phyloP scores from a whole-genome alignment of 2,113 vertebrate genomes.

The Anarhynchus alexandrinus region DNA sequence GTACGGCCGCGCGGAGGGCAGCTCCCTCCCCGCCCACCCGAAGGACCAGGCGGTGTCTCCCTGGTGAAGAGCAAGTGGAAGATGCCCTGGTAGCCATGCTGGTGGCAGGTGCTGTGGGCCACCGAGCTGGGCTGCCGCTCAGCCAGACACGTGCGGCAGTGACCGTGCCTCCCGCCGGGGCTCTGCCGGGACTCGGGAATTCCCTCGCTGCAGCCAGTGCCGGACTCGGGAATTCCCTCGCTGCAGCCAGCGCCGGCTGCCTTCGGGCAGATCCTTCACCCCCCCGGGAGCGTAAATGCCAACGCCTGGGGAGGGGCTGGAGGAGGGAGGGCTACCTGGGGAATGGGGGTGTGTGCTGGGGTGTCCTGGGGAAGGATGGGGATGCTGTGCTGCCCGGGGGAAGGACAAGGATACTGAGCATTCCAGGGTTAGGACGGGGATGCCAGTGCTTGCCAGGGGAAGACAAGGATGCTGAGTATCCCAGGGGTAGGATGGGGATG shows the following conservation, averaged over 20 bases:
- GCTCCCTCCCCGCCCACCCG: background rate
- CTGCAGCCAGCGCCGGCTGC: background rate
- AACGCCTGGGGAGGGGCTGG: background rate
- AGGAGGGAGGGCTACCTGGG: background rate
- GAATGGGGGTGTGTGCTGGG: too few relatives aligned
- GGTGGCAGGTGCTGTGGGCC: background rate
- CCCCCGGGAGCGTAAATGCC: rapidly evolving
- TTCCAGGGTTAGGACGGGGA: rapidly evolving
- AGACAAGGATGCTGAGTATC: background rate
- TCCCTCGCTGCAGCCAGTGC: background rate
- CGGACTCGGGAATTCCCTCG: background rate
- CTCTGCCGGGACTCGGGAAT: background rate
- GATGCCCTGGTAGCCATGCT: background rate
- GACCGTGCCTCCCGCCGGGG: background rate
- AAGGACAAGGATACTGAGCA: rapidly evolving
- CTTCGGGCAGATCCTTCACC: background rate
- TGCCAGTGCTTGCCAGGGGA: too few relatives aligned
- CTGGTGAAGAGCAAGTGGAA: too few relatives aligned
- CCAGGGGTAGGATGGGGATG: background rate
- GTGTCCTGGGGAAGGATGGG: background rate
- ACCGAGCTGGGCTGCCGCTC: rapidly evolving
- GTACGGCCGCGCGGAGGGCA: rapidly evolving
- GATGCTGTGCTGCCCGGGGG: background rate
- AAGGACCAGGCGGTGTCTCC: background rate
- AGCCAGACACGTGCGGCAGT: background rate